These are phyloP conservation scores for Lampris megalopsis DNA, from an alignment of 2,113 vertebrate species.

Conservation along the genomic window DNA sequence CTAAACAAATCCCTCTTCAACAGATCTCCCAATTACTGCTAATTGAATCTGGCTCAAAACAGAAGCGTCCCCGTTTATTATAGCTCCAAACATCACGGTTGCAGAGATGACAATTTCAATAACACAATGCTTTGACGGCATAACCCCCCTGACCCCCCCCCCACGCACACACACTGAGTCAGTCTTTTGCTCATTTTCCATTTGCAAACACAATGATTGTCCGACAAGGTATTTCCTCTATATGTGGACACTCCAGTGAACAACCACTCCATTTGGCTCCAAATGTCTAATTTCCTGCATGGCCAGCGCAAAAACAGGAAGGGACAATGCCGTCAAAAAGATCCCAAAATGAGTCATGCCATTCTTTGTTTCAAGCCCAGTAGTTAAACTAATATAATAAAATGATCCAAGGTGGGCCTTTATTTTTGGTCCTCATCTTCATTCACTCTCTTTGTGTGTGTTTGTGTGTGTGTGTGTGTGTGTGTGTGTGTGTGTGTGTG, in stretches of 20 bases:
- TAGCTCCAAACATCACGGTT: background rate
- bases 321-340: slow-evolving; percentile 61
- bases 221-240: background rate
- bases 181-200: background rate
- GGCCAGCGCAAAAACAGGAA: slow-evolving; percentile 39
- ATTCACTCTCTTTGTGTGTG: background rate
- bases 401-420: slow-evolving; percentile 43
- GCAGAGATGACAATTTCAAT: background rate
- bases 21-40: background rate
- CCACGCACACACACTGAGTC: background rate
- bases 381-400: slow-evolving; percentile 63
- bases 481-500: background rate
- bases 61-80: background rate
- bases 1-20: background rate
- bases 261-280: slow-evolving; percentile 1
- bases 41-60: background rate
- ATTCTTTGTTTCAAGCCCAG: slow-evolving; percentile 59
- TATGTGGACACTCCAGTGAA: slow-evolving; percentile 2
- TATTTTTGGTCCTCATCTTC: slow-evolving; percentile 52
- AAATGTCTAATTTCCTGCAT: background rate
- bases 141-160: slow-evolving; percentile 9
- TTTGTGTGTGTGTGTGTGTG: slow-evolving; percentile 7
- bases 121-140: background rate
- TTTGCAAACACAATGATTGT: slow-evolving; percentile 17
- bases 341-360: slow-evolving; percentile 57